Evolutionary conservation across 2,888 invertebrate genomes (phyloP).

Genomic region (Apamea anceps): DNA sequence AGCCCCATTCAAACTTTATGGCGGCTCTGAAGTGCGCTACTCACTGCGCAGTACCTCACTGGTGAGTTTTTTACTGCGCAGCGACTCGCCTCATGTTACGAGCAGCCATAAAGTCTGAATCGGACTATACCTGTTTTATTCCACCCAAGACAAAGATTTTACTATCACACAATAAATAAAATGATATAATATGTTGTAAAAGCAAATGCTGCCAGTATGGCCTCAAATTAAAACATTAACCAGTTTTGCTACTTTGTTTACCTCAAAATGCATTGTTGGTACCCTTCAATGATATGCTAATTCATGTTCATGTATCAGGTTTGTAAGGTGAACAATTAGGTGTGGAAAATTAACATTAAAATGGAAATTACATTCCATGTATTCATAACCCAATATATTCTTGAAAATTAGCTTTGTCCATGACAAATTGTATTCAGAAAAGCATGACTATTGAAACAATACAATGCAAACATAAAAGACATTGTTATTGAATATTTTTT

Average conservation of each 20-base stretch:
- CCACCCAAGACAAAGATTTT: neutral
- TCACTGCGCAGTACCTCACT: neutral
- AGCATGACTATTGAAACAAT: conserved; percentile 25
- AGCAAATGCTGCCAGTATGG: conserved; percentile 8
- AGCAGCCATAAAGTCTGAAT: neutral
- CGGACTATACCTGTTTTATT: neutral
- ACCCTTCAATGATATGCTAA: conserved; percentile 30
- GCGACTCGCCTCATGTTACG: no score
- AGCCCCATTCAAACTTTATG: neutral
- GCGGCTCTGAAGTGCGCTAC: neutral
- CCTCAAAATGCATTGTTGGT: conserved; percentile 27
- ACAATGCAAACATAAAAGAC: conserved; percentile 6
- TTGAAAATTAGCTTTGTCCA: conserved; percentile 24
- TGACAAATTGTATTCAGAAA: conserved; percentile 31
- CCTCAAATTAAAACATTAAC: conserved; percentile 12
- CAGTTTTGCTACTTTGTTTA: conserved; percentile 1
- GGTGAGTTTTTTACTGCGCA: neutral
- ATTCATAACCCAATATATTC: conserved; percentile 25
- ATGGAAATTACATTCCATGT: conserved; percentile 34
- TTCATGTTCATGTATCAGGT: conserved; percentile 25
- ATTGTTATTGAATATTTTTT: conserved; percentile 5
- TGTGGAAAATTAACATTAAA: conserved; percentile 39
- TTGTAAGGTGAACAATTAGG: conserved; percentile 33
- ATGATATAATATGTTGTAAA: neutral
- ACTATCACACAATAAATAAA: neutral